Evolutionary conservation across 2,888 invertebrate genomes (phyloP).

Genomic region (Drosophila stalkeri): DNA sequence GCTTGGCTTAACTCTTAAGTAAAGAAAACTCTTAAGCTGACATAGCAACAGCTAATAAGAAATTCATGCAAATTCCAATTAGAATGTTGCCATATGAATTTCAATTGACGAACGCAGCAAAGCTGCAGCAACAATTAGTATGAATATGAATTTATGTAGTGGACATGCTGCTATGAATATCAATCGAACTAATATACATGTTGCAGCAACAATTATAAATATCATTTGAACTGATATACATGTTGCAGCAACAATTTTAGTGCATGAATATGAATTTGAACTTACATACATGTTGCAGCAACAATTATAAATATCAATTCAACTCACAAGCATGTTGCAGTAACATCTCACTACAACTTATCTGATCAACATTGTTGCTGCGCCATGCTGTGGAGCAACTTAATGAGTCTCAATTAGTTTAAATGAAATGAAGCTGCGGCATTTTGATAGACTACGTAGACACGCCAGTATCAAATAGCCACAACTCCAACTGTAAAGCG

Average conservation of each 20-base stretch:
- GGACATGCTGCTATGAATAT: not conserved
- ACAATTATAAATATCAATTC: conserved; percentile 2
- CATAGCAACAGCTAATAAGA: conserved; percentile 35
- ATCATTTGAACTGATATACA: conserved; percentile 16
- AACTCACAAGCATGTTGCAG: not conserved
- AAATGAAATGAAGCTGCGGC: conserved; percentile 57
- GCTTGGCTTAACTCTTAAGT: conserved; percentile 34
- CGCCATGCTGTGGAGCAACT: conserved; percentile 1
- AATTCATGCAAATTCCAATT: conserved; percentile 18
- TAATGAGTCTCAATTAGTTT: conserved; percentile 72
- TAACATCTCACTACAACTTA: not conserved
- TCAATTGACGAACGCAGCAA: conserved; percentile 6
- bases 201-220: conserved; percentile 24
- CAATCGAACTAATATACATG: conserved; percentile 8
- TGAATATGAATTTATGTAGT: not conserved
- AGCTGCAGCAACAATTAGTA: conserved; percentile 14
- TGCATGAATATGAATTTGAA: not conserved
- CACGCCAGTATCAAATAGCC: conserved; percentile 2
- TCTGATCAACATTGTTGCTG: conserved; percentile 51
- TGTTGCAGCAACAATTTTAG: conserved; percentile 19
- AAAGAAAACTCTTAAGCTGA: conserved; percentile 18
- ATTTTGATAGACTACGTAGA: conserved; percentile 49
- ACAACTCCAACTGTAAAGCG: conserved; percentile 37
- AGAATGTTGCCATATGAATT: conserved; percentile 1
- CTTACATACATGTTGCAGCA: conserved; percentile 18